A percentile compares a stretch with the other conserved stretches of the same genome.
phyloP scores from a whole-genome alignment of 2,888 invertebrate species.

The Kuschelorhynchus macadamiae region DNA sequence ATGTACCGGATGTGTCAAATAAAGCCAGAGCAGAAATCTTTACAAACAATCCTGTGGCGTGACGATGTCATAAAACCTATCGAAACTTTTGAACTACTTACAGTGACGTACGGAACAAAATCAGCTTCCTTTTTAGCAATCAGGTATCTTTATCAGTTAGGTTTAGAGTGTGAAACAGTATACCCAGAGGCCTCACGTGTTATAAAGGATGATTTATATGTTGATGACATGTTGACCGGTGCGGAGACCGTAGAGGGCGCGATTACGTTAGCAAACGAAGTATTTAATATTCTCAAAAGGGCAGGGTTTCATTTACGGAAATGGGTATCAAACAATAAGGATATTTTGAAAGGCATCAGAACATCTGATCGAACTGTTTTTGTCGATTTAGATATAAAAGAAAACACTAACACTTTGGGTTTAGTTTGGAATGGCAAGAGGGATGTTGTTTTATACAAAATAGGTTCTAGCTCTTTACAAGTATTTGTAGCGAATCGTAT shows the following conservation, averaged over 20 bases:
- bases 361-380: constrained; percentile 16
- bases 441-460: no score
- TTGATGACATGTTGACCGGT: constrained; percentile 3
- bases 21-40: background rate
- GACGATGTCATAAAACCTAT: background rate
- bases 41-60: constrained; percentile 3
- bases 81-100: no score
- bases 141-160: background rate
- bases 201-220: constrained; percentile 1
- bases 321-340: background rate
- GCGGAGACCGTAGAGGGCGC: background rate
- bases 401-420: no score
- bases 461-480: constrained; percentile 10
- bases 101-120: background rate
- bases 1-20: constrained; percentile 1
- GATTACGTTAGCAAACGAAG: background rate
- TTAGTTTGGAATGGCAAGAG: no score
- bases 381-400: no score
- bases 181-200: background rate
- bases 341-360: background rate
- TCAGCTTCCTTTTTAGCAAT: background rate
- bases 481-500: constrained; percentile 45
- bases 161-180: no score
- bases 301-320: constrained; percentile 43
- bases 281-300: background rate